These are phyloP conservation scores for Andrena praecox DNA, from an alignment of 2,888 invertebrate genomes.

Conservation along the genomic window DNA sequence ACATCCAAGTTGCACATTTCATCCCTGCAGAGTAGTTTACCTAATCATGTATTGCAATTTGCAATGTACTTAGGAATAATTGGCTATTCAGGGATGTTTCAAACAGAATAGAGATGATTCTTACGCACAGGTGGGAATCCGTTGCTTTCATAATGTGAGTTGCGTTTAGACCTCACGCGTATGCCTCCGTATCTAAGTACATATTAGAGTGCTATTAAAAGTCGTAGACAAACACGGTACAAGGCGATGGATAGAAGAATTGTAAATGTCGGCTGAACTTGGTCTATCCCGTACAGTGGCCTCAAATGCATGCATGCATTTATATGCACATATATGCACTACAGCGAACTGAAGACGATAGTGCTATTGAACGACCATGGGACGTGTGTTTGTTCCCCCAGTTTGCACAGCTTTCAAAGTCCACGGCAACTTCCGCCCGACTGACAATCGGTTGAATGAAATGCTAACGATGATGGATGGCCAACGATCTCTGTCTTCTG, in stretches of 20 bases:
- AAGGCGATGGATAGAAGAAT: not conserved
- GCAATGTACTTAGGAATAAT: too few species aligned
- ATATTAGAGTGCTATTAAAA: too few species aligned
- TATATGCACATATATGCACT: constrained; percentile 19
- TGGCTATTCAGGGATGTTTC: too few species aligned
- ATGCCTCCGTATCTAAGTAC: too few species aligned
- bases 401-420: constrained; percentile 78
- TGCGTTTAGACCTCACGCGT: too few species aligned
- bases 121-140: too few species aligned
- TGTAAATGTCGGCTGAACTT: not conserved
- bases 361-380: constrained; percentile 64
- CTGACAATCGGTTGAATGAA: constrained; percentile 75
- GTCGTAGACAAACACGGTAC: not conserved
- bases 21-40: too few species aligned
- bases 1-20: too few species aligned
- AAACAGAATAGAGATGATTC: too few species aligned
- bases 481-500: constrained; percentile 47
- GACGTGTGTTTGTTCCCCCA: constrained; percentile 77
- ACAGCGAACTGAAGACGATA: constrained; percentile 47
- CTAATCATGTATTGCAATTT: too few species aligned
- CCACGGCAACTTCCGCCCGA: constrained; percentile 70
- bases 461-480: constrained; percentile 81
- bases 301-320: constrained; percentile 10
- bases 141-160: too few species aligned
- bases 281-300: not conserved